These are phyloP conservation scores for Danionella cerebrum DNA, from an alignment of 2,113 vertebrate genomes.

Conservation along the genomic window DNA sequence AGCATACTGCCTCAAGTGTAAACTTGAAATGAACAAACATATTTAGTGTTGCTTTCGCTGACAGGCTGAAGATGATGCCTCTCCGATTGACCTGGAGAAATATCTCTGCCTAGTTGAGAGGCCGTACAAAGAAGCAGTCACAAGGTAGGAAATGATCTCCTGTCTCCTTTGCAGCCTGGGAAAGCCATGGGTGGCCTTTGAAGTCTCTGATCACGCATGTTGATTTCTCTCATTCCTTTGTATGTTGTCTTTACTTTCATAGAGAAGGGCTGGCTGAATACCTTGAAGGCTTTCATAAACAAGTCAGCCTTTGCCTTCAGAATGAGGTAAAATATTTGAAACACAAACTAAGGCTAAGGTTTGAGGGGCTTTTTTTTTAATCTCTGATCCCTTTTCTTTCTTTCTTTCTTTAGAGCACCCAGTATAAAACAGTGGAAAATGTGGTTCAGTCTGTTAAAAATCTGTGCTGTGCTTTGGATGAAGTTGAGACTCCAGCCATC, in stretches of 20 bases:
- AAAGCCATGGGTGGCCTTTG: background rate
- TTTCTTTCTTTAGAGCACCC: slow-evolving; percentile 60
- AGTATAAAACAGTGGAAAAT: slow-evolving; percentile 79
- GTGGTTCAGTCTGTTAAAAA: slow-evolving; percentile 85
- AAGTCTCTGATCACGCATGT: background rate
- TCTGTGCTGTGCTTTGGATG: slow-evolving; percentile 82
- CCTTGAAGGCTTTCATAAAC: slow-evolving; percentile 79
- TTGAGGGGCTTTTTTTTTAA: background rate
- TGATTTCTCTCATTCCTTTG: background rate
- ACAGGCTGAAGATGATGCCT: slow-evolving; percentile 83
- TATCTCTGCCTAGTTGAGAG: slow-evolving; percentile 79
- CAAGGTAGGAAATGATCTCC: slow-evolving; percentile 67
- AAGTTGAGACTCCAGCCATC: slow-evolving; percentile 81
- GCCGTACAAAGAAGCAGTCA: slow-evolving; percentile 83
- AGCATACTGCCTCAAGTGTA: too few species aligned
- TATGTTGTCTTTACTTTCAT: slow-evolving; percentile 37
- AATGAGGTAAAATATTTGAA: slow-evolving; percentile 67
- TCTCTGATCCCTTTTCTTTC: background rate
- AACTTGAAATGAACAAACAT: background rate
- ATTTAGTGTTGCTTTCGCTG: background rate
- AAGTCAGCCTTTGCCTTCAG: slow-evolving; percentile 75
- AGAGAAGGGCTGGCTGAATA: slow-evolving; percentile 82
- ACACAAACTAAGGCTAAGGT: too few species aligned
- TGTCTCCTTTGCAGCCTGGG: background rate
- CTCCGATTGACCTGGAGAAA: slow-evolving; percentile 74